Evolutionary conservation across 2,113 vertebrate species (phyloP), one percentile per base, ranked within the genome.

Genomic region (Hyla sarda): DNA sequence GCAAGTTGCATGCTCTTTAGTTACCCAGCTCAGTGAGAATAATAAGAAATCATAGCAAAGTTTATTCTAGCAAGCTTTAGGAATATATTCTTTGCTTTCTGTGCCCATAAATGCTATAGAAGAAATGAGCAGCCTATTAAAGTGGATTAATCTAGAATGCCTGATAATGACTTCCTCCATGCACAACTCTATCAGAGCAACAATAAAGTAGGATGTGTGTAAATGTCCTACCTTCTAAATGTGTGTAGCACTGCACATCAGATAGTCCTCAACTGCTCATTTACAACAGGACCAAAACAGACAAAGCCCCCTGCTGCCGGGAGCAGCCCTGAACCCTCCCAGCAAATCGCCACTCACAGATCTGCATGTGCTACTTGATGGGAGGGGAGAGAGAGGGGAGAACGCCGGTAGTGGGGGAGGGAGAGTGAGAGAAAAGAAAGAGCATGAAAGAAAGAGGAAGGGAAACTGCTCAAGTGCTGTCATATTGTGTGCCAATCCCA

Each of bases 351-450:
- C 84, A 90, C 86, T 88, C 90, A 90, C 91, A 90, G 90, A 95
- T 95, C 93, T 93, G 92, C 93, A 93, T 95, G 90, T 93, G 90
- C 91, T 95, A 92, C 88, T 89, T 89, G 92, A 87, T 89, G 91
- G 89, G 86, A 82, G 88, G 83, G 87, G 83, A 50, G 83, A 78
- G 28, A 52, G 58, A 48, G 56, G 56, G 74, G 69, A 71, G 77
- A 86, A 81, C 73, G 77, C 76, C 65, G 65, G 65, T 30, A 58
- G 84, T 81, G 92, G 89, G 87, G 80, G 48, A 52, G 82, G 90
- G 90, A 88, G 88, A 56, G 90, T 87, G 16, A 0, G 37, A 62
- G 80, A 79, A 85, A 85, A 84, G 83, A 83, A 88, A 73, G 85
- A 54, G 89, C 93, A 82, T 82, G 77, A 72, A 81, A 37, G 52